Conservation (phyloP, 2,888 invertebrate species). For the Hyalella azteca region DNA sequence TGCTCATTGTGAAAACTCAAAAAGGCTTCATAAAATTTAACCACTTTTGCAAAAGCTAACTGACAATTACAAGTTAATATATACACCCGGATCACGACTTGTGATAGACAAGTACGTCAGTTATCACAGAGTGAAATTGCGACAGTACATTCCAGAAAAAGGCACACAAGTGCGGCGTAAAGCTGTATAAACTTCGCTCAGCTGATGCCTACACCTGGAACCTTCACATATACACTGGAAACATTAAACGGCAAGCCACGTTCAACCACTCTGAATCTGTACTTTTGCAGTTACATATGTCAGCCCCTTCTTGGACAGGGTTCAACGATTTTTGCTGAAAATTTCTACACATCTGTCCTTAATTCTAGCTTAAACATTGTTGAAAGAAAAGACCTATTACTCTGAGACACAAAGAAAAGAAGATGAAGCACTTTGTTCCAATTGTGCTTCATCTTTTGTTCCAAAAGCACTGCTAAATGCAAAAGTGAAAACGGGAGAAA, state of each 20-base stretch:
- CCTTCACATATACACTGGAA: conserved; percentile 39
- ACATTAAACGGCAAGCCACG: neutral
- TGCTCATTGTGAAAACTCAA: too few species aligned
- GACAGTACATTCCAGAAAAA: too few species aligned
- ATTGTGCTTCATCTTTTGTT: too few species aligned
- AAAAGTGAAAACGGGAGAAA: conserved; percentile 23
- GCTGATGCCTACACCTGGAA: conserved; percentile 1
- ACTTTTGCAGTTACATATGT: conserved; percentile 16
- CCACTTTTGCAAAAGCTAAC: too few species aligned
- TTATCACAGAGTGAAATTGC: too few species aligned
- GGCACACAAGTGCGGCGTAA: neutral
- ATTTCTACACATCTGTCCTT: conserved; percentile 2
- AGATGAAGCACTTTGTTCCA: too few species aligned
- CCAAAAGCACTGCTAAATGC: conserved; percentile 8
- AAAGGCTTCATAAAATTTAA: too few species aligned
- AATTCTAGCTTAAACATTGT: conserved; percentile 22
- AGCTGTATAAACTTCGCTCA: neutral
- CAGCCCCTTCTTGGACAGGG: conserved; percentile 23
- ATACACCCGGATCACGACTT: too few species aligned
- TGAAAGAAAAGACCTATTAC: conserved; percentile 36
- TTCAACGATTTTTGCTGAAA: conserved; percentile 36
- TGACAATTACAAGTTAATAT: too few species aligned
- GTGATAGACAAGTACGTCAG: too few species aligned
- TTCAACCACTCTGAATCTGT: conserved; percentile 20
- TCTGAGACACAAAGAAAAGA: conserved; percentile 14